phyloP scores from a whole-genome alignment of 2,113 vertebrate genomes.

The Sinosuthora webbiana region DNA sequence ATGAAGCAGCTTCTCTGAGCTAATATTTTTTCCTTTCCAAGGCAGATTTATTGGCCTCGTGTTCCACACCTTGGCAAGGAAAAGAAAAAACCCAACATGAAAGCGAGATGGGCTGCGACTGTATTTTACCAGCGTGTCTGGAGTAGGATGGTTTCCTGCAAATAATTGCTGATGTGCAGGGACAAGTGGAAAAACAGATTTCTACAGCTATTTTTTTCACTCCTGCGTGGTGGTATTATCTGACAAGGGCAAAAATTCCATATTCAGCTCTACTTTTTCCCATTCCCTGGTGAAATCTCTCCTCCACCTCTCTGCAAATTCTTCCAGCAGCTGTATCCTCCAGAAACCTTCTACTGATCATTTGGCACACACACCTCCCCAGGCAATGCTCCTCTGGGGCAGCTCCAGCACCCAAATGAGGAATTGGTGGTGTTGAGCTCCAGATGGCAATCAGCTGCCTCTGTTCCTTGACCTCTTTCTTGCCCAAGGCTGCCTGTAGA shows the following conservation, averaged over 20 bases:
- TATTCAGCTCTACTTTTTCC: not conserved
- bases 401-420: not conserved
- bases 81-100: not conserved
- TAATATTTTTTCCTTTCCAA: not conserved
- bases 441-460: not conserved
- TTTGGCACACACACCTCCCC: not conserved
- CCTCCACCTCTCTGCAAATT: not conserved
- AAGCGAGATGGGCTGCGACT: not conserved
- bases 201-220: not conserved
- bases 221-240: not conserved
- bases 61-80: not conserved
- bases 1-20: not conserved
- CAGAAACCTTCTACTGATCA: not conserved
- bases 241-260: not conserved
- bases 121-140: not conserved
- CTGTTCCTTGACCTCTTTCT: slow-evolving; percentile 1
- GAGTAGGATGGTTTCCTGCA: not conserved
- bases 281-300: not conserved
- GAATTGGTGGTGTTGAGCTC: not conserved
- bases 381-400: not conserved
- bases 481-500: not conserved
- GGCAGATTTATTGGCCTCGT: not conserved
- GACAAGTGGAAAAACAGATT: not conserved
- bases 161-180: not conserved
- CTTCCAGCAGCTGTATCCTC: not conserved